A percentile compares a stretch with the other conserved stretches of the same genome.
phyloP scores from a whole-genome alignment of 2,888 invertebrate species.

The Erebia palarica region DNA sequence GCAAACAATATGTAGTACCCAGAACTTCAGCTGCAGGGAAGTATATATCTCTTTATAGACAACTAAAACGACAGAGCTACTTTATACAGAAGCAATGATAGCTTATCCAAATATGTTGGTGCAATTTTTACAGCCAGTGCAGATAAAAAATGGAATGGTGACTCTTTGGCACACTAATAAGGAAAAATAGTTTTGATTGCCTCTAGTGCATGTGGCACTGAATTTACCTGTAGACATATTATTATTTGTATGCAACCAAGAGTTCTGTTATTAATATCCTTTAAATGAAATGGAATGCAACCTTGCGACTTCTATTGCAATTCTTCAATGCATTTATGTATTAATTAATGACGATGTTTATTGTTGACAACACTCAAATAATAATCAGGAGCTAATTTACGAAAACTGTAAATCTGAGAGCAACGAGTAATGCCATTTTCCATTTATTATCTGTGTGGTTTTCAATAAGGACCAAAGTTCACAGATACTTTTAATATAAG shows the following conservation, averaged over 20 bases:
- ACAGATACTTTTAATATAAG: too few relatives aligned
- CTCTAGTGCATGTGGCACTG: background rate
- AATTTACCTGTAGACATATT: too few relatives aligned
- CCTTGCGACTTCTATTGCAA: background rate
- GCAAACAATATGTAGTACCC: constrained; percentile 91
- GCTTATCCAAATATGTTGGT: constrained; percentile 36
- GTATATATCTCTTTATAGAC: constrained; percentile 91
- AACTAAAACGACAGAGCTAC: constrained; percentile 81
- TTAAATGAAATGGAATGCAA: background rate
- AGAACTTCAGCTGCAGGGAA: constrained; percentile 91
- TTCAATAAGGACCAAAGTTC: background rate
- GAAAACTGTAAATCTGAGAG: background rate
- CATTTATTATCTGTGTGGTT: constrained; percentile 1
- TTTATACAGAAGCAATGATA: constrained; percentile 77
- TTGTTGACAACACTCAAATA: background rate
- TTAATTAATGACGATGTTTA: background rate
- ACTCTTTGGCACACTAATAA: background rate
- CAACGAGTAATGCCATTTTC: background rate
- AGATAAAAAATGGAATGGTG: constrained; percentile 1
- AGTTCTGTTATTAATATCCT: too few relatives aligned
- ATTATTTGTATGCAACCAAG: too few relatives aligned
- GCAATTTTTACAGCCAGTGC: constrained; percentile 21
- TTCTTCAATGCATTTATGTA: background rate
- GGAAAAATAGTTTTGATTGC: background rate
- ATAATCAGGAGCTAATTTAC: background rate